Evolutionary conservation across 2,888 invertebrate species (phyloP).

Genomic region (Campoletis raptor): DNA sequence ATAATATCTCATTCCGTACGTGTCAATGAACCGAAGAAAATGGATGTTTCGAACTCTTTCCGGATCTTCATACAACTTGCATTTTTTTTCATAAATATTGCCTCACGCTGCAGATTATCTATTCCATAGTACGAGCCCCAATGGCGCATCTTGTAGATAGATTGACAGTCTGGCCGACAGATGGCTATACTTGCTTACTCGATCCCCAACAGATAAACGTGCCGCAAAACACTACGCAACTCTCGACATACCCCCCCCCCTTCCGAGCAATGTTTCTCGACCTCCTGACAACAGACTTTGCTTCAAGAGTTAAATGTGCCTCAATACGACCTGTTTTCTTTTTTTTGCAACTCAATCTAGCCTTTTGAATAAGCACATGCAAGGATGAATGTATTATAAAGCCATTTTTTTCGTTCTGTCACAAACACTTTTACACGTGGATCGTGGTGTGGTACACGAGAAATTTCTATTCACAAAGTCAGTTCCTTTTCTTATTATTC

Average conservation of each 20-base stretch:
- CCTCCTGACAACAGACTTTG: background rate
- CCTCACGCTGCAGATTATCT: background rate
- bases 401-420: background rate
- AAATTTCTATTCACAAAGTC: background rate
- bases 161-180: constrained; percentile 45
- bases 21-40: background rate
- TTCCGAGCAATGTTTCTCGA: background rate
- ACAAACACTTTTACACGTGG: background rate
- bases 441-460: background rate
- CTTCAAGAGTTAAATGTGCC: background rate
- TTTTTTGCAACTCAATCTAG: background rate
- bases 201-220: background rate
- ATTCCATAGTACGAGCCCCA: constrained; percentile 2
- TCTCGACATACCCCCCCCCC: background rate
- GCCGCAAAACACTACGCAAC: background rate
- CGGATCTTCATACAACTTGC: background rate
- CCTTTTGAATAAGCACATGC: background rate
- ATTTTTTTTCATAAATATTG: background rate
- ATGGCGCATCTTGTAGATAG: constrained; percentile 36
- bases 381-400: background rate
- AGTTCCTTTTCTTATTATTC: background rate
- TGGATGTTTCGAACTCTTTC: background rate
- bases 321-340: background rate
- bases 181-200: constrained; percentile 47
- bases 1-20: background rate